These are phyloP conservation scores for Oryzias woworae DNA, from an alignment of 2,113 vertebrate species.

Conservation along the genomic window DNA sequence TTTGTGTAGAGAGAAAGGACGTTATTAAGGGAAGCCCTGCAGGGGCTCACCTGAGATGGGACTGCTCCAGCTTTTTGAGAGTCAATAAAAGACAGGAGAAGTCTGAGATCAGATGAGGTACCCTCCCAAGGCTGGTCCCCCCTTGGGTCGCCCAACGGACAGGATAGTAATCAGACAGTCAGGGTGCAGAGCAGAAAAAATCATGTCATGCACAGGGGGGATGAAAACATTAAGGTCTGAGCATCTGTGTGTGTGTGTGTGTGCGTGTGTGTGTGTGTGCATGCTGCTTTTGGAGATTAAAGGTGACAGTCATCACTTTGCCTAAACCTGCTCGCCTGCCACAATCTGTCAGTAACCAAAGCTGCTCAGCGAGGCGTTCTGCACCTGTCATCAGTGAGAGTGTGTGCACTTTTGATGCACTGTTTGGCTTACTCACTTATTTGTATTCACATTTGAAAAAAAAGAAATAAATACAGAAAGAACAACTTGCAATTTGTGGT, in stretches of 20 bases:
- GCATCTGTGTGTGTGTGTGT: background rate
- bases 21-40: slow-evolving; percentile 68
- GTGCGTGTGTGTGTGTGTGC: slow-evolving; percentile 20
- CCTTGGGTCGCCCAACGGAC: slow-evolving; percentile 48
- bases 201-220: slow-evolving; percentile 14
- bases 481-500: slow-evolving; percentile 9
- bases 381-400: slow-evolving; percentile 55
- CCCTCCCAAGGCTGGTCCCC: slow-evolving; percentile 28
- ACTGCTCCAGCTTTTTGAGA: slow-evolving; percentile 35
- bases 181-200: slow-evolving; percentile 36
- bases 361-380: slow-evolving; percentile 56
- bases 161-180: slow-evolving; percentile 59
- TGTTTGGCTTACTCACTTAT: slow-evolving; percentile 16
- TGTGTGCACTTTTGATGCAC: background rate
- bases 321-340: slow-evolving; percentile 73
- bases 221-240: slow-evolving; percentile 31
- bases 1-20: slow-evolving; percentile 58
- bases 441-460: background rate
- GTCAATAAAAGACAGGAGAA: slow-evolving; percentile 13
- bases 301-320: slow-evolving; percentile 70
- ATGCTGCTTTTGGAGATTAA: slow-evolving; percentile 68
- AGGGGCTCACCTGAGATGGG: slow-evolving; percentile 53
- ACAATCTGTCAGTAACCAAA: slow-evolving; percentile 70
- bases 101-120: slow-evolving; percentile 41
- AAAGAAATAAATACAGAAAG: too few species aligned